These are phyloP conservation scores for Oscheius sp. DNA, from an alignment of 1,140 invertebrate genomes.

Conservation along the genomic window DNA sequence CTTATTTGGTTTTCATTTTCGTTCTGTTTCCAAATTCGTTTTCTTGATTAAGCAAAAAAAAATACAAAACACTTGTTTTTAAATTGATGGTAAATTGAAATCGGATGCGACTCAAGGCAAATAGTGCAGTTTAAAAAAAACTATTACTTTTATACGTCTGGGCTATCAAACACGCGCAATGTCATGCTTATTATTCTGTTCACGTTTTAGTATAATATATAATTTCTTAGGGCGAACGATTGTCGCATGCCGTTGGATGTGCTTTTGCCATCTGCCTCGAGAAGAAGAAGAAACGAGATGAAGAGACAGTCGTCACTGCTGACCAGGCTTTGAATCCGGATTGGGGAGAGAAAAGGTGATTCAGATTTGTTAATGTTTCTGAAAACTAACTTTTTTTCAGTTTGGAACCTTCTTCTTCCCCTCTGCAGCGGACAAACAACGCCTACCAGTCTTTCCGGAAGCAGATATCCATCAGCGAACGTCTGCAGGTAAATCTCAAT, in stretches of 20 bases:
- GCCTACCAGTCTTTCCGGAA: conserved; percentile 54
- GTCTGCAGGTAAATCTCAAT: conserved; percentile 1
- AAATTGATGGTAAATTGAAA: too few relatives aligned
- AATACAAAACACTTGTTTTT: too few relatives aligned
- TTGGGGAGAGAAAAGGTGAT: conserved; percentile 7
- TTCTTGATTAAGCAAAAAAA: too few relatives aligned
- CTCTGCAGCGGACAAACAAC: neutral
- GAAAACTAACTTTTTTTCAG: conserved; percentile 7
- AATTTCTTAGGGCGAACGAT: conserved; percentile 76
- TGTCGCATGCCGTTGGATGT: conserved; percentile 98
- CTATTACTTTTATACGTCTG: too few relatives aligned
- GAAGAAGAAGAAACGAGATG: conserved; percentile 92
- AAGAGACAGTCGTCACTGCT: conserved; percentile 67
- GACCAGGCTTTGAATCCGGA: conserved; percentile 20
- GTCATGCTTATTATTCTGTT: too few relatives aligned
- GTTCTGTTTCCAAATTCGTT: too few relatives aligned
- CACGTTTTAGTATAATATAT: too few relatives aligned
- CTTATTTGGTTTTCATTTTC: too few relatives aligned
- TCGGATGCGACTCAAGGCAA: neutral
- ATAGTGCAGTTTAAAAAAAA: too few relatives aligned
- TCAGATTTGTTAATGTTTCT: neutral
- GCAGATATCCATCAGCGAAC: conserved; percentile 52
- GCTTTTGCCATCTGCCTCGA: conserved; percentile 97
- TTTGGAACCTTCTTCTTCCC: conserved; percentile 33
- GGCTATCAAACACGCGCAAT: too few relatives aligned